Conservation (phyloP, 2,113 vertebrate genomes). For the Pollachius pollachius region DNA sequence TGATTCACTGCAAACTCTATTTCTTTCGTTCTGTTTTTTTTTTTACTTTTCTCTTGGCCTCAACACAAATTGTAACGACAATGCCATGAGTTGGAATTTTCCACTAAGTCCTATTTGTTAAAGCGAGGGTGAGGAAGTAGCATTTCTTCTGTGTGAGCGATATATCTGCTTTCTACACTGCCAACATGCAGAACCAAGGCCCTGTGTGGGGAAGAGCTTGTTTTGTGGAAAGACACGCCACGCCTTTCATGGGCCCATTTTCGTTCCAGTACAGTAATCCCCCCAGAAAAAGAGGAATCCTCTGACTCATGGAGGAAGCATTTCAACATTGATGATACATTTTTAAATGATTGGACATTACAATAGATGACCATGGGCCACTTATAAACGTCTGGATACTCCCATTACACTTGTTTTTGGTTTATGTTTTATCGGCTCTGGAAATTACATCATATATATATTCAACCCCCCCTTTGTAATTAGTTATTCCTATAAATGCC, state of each 20-base stretch:
- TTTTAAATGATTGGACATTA: no score
- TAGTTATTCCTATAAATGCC: no score
- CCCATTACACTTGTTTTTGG: no score
- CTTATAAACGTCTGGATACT: no score
- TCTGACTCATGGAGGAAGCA: constrained; percentile 3
- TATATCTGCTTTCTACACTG: constrained; percentile 70
- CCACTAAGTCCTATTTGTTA: constrained; percentile 75
- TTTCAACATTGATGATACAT: constrained; percentile 9
- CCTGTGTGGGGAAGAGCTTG: constrained; percentile 40
- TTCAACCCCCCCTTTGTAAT: background rate
- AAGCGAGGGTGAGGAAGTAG: constrained; percentile 56
- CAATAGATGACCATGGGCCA: no score
- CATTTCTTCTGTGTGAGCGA: constrained; percentile 24
- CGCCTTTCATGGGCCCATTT: constrained; percentile 8
- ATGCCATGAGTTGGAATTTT: constrained; percentile 85
- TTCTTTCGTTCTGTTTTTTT: constrained; percentile 78
- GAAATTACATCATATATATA: constrained; percentile 4
- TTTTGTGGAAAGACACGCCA: constrained; percentile 47
- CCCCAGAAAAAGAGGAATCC: constrained; percentile 22
- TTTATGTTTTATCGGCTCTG: no score
- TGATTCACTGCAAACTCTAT: constrained; percentile 89
- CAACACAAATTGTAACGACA: constrained; percentile 87
- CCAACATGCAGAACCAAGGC: constrained; percentile 65
- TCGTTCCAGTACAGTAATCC: constrained; percentile 1
- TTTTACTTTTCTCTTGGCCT: constrained; percentile 85